A percentile compares a stretch with the other conserved stretches of the same genome.
Evolutionary conservation across 2,113 vertebrate genomes (phyloP).

Genomic region (Carollia perspicillata): DNA sequence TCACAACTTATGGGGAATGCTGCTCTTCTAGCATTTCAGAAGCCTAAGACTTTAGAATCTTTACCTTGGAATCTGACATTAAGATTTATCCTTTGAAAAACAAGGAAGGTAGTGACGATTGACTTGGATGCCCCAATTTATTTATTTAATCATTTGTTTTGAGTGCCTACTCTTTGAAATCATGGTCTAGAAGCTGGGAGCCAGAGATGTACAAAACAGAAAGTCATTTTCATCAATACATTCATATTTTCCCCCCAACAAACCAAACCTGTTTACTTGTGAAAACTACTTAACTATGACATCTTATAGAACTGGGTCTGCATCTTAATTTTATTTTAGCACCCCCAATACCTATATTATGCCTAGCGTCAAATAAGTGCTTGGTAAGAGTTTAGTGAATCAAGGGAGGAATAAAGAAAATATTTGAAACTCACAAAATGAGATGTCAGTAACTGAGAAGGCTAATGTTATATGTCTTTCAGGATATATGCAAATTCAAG

Average conservation of each 20-base stretch:
- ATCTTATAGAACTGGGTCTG: neutral
- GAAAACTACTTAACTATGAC: neutral
- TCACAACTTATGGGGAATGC: neutral
- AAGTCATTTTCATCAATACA: neutral
- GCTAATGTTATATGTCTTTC: neutral
- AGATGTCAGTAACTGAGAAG: neutral
- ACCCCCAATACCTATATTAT: neutral
- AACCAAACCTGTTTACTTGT: neutral
- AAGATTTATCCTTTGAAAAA: neutral
- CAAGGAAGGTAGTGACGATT: neutral
- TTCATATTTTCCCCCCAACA: neutral
- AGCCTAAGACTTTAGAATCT: neutral
- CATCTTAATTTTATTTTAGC: neutral
- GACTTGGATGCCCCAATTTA: neutral
- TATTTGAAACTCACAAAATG: neutral
- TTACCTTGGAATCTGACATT: neutral
- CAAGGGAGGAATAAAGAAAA: neutral
- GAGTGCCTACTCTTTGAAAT: neutral
- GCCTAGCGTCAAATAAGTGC: neutral
- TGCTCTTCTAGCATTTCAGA: neutral
- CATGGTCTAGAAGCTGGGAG: neutral
- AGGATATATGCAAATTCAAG: neutral
- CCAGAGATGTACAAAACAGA: neutral
- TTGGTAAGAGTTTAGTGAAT: neutral
- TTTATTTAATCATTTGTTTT: slow-evolving; percentile 18